These are phyloP conservation scores for Clanis bilineata DNA, from an alignment of 2,888 invertebrate species.

Conservation along the genomic window DNA sequence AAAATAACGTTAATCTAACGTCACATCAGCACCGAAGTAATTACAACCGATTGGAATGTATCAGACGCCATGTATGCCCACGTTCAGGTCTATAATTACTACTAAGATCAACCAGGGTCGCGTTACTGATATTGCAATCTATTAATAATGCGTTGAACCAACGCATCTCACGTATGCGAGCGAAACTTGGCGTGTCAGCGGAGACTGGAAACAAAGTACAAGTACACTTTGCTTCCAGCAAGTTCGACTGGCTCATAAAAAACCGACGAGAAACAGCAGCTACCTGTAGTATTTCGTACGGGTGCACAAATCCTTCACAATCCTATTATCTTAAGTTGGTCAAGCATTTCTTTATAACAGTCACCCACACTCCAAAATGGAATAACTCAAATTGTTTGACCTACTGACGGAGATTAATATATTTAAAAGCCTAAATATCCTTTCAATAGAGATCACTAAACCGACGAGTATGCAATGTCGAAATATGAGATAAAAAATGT, in stretches of 20 bases:
- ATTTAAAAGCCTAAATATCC: too few relatives aligned
- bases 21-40: not conserved
- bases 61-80: slow-evolving; percentile 29
- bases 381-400: too few relatives aligned
- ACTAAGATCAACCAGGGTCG: slow-evolving; percentile 36
- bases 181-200: not conserved
- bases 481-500: slow-evolving; percentile 9
- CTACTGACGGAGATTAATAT: too few relatives aligned
- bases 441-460: too few relatives aligned
- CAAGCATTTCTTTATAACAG: too few relatives aligned
- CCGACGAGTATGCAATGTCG: not conserved
- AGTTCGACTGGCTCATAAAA: too few relatives aligned
- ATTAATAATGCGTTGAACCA: slow-evolving; percentile 22
- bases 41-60: slow-evolving; percentile 27
- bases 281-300: too few relatives aligned
- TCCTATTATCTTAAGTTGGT: too few relatives aligned
- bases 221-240: not conserved
- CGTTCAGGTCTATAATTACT: slow-evolving; percentile 40
- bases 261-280: too few relatives aligned
- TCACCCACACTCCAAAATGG: too few relatives aligned
- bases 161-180: slow-evolving; percentile 15
- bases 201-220: not conserved
- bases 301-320: too few relatives aligned
- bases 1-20: not conserved
- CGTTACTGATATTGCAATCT: slow-evolving; percentile 27